phyloP scores from a whole-genome alignment of 2,888 invertebrate species.

The Osmoderma eremita region DNA sequence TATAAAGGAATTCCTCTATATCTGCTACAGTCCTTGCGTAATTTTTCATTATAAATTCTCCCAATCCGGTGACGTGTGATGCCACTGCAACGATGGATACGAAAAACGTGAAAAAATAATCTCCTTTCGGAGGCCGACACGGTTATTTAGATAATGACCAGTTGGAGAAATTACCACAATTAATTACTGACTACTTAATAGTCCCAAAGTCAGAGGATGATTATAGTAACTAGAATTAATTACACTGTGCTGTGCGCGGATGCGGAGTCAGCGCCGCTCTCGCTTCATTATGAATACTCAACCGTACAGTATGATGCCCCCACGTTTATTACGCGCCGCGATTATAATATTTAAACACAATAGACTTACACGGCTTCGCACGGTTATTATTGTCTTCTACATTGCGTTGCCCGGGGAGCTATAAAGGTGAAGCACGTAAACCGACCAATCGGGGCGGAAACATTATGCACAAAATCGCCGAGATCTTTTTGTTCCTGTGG shows the following conservation, averaged over 20 bases:
- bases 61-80: not conserved
- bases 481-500: too few relatives aligned
- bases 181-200: constrained; percentile 40
- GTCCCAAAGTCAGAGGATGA: constrained; percentile 37
- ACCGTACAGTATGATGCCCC: constrained; percentile 11
- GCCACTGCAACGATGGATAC: constrained; percentile 6
- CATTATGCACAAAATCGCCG: too few relatives aligned
- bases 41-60: too few relatives aligned
- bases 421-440: too few relatives aligned
- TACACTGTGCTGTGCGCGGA: constrained; percentile 31
- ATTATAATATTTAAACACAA: constrained; percentile 31
- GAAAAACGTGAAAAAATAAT: constrained; percentile 32
- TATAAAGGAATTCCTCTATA: too few relatives aligned
- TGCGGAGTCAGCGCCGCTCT: not conserved
- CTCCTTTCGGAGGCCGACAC: constrained; percentile 36
- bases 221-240: constrained; percentile 41
- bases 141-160: constrained; percentile 39
- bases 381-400: constrained; percentile 8
- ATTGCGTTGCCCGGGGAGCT: not conserved
- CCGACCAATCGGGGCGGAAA: too few relatives aligned
- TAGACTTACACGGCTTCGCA: not conserved
- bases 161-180: constrained; percentile 40
- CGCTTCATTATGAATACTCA: constrained; percentile 27
- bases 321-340: constrained; percentile 33
- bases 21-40: too few relatives aligned